Evolutionary conservation across 2,888 invertebrate species (phyloP), one percentile per base, ranked within the genome.

Genomic region (Aspidapion aeneum): DNA sequence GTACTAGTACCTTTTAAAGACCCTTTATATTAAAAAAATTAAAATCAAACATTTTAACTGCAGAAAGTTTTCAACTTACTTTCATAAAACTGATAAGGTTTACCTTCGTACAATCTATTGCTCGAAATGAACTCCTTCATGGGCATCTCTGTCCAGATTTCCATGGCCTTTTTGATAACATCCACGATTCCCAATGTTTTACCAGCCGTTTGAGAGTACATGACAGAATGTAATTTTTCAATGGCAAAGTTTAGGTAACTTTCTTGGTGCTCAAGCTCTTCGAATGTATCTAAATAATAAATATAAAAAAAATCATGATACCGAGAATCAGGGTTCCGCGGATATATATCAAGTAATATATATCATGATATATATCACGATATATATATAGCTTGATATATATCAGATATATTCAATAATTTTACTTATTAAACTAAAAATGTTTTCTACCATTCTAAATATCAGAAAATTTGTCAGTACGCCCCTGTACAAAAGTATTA

Each of bases 101-200:
- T 62, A 1, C 69, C 72, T 22, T 72, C 67, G 1, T 69, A 57
- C 16, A 51, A 55, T 51, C 69, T 68, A 55, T 66, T 69, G 1
- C 61, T 20, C 0, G 71, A 70, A 58, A 72, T 70, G 57, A 68
- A 70, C 22, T 72, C 63, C 57, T 66, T 70, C 17, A 71, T 67
- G 1, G 71, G 69, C 71, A 72, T 71, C 64, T 72, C 68, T 5
- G 61, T 57, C 72, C 72, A 72, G 49, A 72, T 65, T 55, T 71
- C 67, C 63, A 69, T 64, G 3, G 67, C 55, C 57, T 68, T 59
- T 18, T 69, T 65, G 16, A 68, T 61, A 17, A 56, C 35, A 54
- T 65, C 62, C 1, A 66, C 62, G n/a, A 68, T 63, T 18, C 64
- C 51, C 19, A 71, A 58, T 1, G 67, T 68, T 60, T 65, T 66